Evolutionary conservation across 53 echinoderm and acorn worm species (phyloP).

Genomic region (Echinarachnius parma): DNA sequence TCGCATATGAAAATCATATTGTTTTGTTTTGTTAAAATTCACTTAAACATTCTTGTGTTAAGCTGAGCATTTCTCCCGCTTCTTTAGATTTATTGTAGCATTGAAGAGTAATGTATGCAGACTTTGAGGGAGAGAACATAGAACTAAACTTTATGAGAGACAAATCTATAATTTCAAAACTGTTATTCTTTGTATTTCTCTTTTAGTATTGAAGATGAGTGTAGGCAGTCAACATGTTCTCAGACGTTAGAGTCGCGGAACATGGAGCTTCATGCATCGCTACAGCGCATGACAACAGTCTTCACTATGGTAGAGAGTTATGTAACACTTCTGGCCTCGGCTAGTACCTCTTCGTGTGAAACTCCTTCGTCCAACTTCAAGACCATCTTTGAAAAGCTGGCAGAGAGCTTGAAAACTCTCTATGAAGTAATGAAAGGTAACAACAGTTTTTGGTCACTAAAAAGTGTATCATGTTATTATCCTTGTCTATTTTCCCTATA

Average conservation of each 20-base stretch:
- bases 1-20: too few species aligned
- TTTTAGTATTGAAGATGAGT: slow-evolving; percentile 94
- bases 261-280: slow-evolving; percentile 91
- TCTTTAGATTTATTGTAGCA: too few species aligned
- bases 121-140: background rate
- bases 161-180: too few species aligned
- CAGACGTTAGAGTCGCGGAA: slow-evolving; percentile 89
- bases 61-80: background rate
- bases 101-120: too few species aligned
- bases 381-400: slow-evolving; percentile 79
- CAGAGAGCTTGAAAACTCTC: slow-evolving; percentile 64
- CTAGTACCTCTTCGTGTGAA: slow-evolving; percentile 80
- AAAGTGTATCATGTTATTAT: too few species aligned
- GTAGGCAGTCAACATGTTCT: slow-evolving; percentile 84
- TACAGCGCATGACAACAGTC: slow-evolving; percentile 76
- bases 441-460: too few species aligned
- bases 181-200: too few species aligned
- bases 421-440: slow-evolving; percentile 81
- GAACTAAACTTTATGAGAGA: too few species aligned
- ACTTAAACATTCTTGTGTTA: too few species aligned
- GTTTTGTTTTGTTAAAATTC: too few species aligned
- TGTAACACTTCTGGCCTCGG: slow-evolving; percentile 73
- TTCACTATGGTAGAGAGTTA: slow-evolving; percentile 83
- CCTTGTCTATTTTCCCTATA: too few species aligned
- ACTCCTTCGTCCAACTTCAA: slow-evolving; percentile 78